Percentiles rank a stretch among this genome's conserved stretches.
These are phyloP conservation scores for Mus spicilegus DNA, from an alignment of 2,113 vertebrate species.

Conservation along the genomic window DNA sequence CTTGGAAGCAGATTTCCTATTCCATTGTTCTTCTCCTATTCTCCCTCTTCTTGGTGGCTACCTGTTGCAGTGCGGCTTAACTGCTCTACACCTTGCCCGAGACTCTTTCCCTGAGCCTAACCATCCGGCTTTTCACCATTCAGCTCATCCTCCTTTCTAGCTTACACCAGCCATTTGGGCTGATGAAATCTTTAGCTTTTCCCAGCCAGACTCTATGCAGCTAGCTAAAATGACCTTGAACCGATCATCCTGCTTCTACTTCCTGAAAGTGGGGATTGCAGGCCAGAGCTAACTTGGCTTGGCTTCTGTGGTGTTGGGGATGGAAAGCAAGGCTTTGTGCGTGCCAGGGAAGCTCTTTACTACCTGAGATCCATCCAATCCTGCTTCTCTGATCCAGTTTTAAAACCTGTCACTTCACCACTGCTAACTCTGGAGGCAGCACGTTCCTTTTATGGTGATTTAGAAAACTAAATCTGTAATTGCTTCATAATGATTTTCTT, in stretches of 20 bases:
- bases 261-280: background rate
- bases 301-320: background rate
- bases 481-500: constrained; percentile 69
- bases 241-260: too few relatives aligned
- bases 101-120: background rate
- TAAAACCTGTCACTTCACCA: constrained; percentile 76
- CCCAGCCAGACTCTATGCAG: background rate
- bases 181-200: constrained; percentile 35
- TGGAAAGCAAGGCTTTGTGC: background rate
- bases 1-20: background rate
- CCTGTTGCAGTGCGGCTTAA: background rate
- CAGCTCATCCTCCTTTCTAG: background rate
- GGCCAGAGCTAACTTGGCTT: background rate
- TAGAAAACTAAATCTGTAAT: constrained; percentile 62
- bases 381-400: constrained; percentile 57
- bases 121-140: background rate
- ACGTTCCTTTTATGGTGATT: constrained; percentile 79
- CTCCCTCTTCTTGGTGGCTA: background rate
- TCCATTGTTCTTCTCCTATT: background rate
- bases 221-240: too few relatives aligned
- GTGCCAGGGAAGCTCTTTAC: background rate
- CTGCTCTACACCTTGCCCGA: background rate
- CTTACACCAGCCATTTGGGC: background rate
- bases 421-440: constrained; percentile 78
- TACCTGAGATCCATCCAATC: background rate